phyloP scores from a whole-genome alignment of 1,140 invertebrate species.

The Mercenaria mercenaria region DNA sequence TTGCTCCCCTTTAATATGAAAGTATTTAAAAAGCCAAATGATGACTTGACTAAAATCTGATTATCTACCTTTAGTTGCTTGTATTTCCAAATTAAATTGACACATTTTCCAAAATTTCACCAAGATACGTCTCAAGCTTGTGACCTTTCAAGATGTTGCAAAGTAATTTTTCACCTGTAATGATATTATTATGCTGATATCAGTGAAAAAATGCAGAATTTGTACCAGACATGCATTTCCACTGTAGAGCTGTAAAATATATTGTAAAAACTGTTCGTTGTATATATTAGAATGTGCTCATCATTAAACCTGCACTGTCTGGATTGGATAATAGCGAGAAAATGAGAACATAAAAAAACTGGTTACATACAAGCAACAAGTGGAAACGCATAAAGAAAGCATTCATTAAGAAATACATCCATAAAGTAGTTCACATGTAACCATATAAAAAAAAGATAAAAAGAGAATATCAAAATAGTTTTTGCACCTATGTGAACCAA shows the following conservation, averaged over 20 bases:
- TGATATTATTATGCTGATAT: background rate
- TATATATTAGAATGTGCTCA: background rate
- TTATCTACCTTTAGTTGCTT: too few relatives aligned
- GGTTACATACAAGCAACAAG: background rate
- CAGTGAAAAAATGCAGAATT: background rate
- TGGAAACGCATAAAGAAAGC: background rate
- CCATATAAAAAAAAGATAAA: too few relatives aligned
- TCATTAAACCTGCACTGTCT: background rate
- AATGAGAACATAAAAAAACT: background rate
- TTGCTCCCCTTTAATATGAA: too few relatives aligned
- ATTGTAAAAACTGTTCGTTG: background rate
- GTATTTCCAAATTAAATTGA: too few relatives aligned
- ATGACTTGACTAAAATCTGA: too few relatives aligned
- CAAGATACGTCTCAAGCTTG: too few relatives aligned
- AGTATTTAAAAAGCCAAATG: too few relatives aligned
- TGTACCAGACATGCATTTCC: background rate
- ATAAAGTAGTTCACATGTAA: too few relatives aligned
- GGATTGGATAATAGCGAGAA: background rate
- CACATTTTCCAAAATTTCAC: too few relatives aligned
- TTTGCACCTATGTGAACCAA: background rate
- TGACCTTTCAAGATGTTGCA: too few relatives aligned
- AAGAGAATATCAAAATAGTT: too few relatives aligned
- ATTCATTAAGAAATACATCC: too few relatives aligned
- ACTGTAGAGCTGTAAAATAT: background rate
- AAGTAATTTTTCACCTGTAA: background rate